Evolutionary conservation across 1,140 invertebrate genomes (phyloP), one percentile per base, ranked within the genome.

Genomic region (Conus ventricosus): DNA sequence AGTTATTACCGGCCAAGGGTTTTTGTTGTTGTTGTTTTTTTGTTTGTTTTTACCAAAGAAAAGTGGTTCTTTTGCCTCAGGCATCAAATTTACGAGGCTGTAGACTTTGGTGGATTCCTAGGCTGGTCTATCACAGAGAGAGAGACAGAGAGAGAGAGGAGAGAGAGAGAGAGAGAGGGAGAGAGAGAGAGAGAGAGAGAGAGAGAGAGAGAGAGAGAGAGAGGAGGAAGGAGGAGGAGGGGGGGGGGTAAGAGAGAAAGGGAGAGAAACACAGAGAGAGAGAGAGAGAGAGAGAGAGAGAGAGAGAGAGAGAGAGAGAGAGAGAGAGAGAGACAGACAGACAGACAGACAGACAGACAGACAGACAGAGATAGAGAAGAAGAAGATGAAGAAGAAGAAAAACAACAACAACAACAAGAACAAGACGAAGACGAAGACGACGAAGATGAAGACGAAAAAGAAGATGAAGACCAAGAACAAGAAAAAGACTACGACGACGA

Each of bases 251-350:
- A 20, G 20, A 4, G 67, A 20, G 67, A 23, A 1, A 7, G 67
- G 54, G 53, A 23, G 67, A 20, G 67, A 71, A 8, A 23, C 4
- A 20, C 1, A 20, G 6, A 20, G 67, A 23, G 67, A 23, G 25
- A 27, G 80, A 82, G 80, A 82, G 80, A 82, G 80, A 27, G 15
- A 82, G 25, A 82, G 80, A 82, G 80, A 82, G 13, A 71, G 60
- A 63, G 60, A 63, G 60, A 63, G 60, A 82, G 39, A 39, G 23
- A 82, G 76, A 80, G 25, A 80, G 76, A 80, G 76, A 80, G 20
- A 80, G 8, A 80, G 76, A 80, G 76, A 25, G 76, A 25, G 76
- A 54, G 25, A 54, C 10, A 54, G 39, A 82, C n/a, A n/a, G n/a
- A 39, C 7, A 53, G 80, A 53, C 23, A 51, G 80, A 53, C 7